A percentile compares a stretch with the other conserved stretches of the same genome.
These are phyloP conservation scores for Zonotrichia leucophrys DNA, from an alignment of 2,113 vertebrate species.

Conservation along the genomic window DNA sequence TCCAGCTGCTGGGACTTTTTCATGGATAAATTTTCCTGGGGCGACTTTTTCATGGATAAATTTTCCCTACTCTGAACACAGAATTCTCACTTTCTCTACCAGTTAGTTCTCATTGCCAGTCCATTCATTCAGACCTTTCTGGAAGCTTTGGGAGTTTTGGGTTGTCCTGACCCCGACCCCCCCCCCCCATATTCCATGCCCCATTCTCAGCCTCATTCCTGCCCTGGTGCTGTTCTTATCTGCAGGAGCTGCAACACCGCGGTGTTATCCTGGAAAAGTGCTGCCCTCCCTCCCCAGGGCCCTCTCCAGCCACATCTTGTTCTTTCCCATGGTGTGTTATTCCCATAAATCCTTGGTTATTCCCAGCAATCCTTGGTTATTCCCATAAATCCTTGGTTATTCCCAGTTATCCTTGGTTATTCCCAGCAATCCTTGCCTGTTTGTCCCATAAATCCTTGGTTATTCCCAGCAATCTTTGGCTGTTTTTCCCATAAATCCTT, in stretches of 20 bases:
- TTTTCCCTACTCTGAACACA: not conserved
- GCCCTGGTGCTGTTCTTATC: not conserved
- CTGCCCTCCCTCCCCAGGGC: not conserved
- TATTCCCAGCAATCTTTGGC: not conserved
- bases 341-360: not conserved
- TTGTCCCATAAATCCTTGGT: not conserved
- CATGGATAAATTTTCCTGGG: not conserved
- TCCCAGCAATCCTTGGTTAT: not conserved
- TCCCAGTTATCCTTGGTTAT: not conserved
- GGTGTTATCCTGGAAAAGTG: not conserved
- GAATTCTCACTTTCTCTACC: not conserved
- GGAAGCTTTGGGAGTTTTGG: not conserved
- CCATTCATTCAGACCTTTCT: not conserved
- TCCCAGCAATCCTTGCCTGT: not conserved
- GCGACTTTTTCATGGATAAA: accelerated
- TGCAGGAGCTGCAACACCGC: not conserved
- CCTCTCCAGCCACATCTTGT: not conserved
- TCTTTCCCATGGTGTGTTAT: not conserved
- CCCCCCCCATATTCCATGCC: not conserved
- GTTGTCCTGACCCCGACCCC: too few relatives aligned
- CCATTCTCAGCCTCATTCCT: not conserved
- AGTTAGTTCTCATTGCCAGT: not conserved
- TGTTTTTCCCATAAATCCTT: not conserved
- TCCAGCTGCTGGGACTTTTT: not conserved
- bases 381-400: not conserved